Evolutionary conservation across 2,888 invertebrate species (phyloP), one percentile per base, ranked within the genome.

Genomic region (Drosophila recens): DNA sequence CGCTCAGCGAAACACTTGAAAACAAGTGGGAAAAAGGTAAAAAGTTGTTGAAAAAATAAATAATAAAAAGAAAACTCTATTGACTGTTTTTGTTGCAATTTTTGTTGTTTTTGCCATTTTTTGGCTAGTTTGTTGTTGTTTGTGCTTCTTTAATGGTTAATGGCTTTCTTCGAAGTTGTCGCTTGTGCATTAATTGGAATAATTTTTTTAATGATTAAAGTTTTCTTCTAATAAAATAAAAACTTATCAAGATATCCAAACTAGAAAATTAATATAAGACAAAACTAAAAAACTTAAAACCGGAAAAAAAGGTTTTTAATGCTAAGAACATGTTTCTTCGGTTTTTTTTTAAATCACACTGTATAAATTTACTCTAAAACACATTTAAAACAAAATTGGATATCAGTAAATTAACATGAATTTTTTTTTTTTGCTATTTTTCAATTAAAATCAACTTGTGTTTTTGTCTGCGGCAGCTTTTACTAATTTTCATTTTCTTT

Each of bases 381-480:
- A 40, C 38, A 6, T 38, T 38, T n/a, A 40, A 0, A n/a, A 15
- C 38, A 15, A 15, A 15, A 15, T 6, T 13, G 4, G 3, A 45
- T 45, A 3, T 8, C 6, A 13, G 6, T 8, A 13, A 45, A n/a
- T 66, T 13, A 43, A 11, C 4, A 42, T 20, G 4, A 15, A 64
- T 56, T 17, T 20, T 20, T 23, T n/a, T n/a, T 36, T 23, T 63
- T 36, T 81, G 75, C 75, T 85, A 71, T 89, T 90, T 90, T 91
- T 90, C 83, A 91, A 91, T 90, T 91, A 87, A 91, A 90, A 84
- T 73, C 80, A 88, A 86, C 80, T 87, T 82, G 81, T 74, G 73
- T 82, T 82, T 76, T 83, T 81, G 83, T 87, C 85, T 88, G 87
- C 78, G 76, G 46, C 30, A 62, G 40, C 54, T 46, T 68, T 72